phyloP scores from a whole-genome alignment of 2,113 vertebrate genomes.

The Bolborhynchus lineola region DNA sequence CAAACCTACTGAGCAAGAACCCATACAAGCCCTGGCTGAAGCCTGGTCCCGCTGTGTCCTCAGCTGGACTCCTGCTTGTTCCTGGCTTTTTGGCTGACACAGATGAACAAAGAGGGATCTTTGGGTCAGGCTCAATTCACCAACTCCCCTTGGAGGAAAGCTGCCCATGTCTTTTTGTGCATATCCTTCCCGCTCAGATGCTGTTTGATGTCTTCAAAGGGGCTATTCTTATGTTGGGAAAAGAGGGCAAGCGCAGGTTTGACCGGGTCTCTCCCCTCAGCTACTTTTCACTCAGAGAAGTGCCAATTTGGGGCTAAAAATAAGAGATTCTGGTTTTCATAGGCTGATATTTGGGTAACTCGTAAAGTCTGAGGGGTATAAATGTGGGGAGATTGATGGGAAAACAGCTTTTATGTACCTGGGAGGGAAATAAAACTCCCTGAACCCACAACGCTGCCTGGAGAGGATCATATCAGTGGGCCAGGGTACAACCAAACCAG shows the following conservation, averaged over 20 bases:
- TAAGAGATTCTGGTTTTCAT: rapidly evolving
- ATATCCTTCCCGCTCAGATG: not conserved
- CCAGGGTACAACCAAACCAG: not conserved
- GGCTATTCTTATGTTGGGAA: not conserved
- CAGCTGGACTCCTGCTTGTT: not conserved
- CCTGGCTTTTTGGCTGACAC: not conserved
- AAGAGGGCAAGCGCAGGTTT: not conserved
- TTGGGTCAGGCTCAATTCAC: not conserved
- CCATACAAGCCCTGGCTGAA: rapidly evolving
- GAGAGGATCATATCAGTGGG: not conserved
- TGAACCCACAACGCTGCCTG: not conserved
- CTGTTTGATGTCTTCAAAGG: not conserved
- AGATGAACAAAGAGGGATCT: not conserved
- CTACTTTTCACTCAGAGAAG: not conserved
- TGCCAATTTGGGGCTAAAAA: not conserved
- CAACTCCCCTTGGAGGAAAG: not conserved
- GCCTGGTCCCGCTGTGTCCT: rapidly evolving
- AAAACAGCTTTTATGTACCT: not conserved
- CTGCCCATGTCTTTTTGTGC: not conserved
- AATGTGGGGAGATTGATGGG: not conserved
- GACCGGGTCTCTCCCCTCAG: not conserved
- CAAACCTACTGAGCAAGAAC: not conserved
- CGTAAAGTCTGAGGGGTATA: not conserved
- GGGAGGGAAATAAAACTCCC: not conserved
- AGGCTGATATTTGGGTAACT: not conserved